Conservation (phyloP, 2,797 vertebrate species). For the Danio albolineatus region DNA sequence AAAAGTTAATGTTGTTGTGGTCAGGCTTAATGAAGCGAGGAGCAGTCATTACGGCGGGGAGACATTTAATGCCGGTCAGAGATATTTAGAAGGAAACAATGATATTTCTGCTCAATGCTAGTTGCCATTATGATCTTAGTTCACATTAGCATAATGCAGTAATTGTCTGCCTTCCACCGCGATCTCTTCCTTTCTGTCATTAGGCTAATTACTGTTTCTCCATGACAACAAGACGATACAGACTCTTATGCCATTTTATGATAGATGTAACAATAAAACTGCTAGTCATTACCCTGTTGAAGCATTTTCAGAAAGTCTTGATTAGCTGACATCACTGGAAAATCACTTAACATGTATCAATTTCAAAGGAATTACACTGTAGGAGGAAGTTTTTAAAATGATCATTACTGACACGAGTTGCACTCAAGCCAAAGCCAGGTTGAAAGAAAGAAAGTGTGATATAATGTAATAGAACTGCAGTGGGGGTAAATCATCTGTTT, state of each 20-base stretch:
- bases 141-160: slow-evolving; percentile 33
- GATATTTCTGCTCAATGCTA: slow-evolving; percentile 27
- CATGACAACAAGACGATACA: neutral
- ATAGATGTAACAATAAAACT: neutral
- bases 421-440: neutral
- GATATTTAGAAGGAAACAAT: slow-evolving; percentile 30
- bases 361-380: slow-evolving; percentile 1
- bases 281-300: neutral
- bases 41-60: slow-evolving; percentile 6
- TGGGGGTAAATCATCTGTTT: neutral
- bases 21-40: slow-evolving; percentile 27
- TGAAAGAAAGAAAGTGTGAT: neutral
- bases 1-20: slow-evolving; percentile 24
- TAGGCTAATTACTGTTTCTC: slow-evolving; percentile 31
- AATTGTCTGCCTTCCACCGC: slow-evolving; percentile 13
- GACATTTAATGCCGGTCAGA: slow-evolving; percentile 28
- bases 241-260: neutral
- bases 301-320: slow-evolving; percentile 5
- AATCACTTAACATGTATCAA: neutral
- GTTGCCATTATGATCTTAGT: slow-evolving; percentile 17
- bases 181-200: slow-evolving; percentile 18
- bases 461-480: slow-evolving; percentile 21
- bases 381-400: slow-evolving; percentile 4
- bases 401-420: slow-evolving; percentile 2
- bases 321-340: slow-evolving; percentile 5